Base-by-base conservation (phyloP, 92 coral and sea anemone genomes). In the Palythoa caribaeorum region DNA sequence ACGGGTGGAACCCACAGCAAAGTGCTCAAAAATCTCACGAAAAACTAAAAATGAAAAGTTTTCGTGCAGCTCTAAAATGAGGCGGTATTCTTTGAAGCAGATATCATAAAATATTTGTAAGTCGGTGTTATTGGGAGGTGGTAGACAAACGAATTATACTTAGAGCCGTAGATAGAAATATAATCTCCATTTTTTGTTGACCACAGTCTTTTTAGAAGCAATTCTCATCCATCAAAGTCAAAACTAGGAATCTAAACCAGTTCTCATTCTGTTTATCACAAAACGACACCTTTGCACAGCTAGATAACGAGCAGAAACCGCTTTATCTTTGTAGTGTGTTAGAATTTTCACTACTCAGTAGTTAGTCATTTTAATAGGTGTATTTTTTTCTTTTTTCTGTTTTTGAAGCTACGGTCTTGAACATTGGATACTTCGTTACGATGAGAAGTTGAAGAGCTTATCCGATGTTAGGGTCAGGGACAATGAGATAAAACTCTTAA, bases 1-100 rank as follows among this genome's bases (percentile, higher is more conserved):
- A 35, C 12, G 39, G 59, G 59, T 40, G 76, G 75, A 66, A 68
- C 47, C 63, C 39, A 12, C 20, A 3, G 28, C 17, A 12, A 81
- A 65, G 14, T 66, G 86, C 9, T 81, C 2, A 47, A 21, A n/a
- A 48, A 65, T 47, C 76, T 70, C 19, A 81, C 76, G 13, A 38
- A 50, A 81, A 81, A 44, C 76, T 39, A 0, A 81, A 81, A 37
- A 20, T 66, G 57, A 60, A 81, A 63, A 21, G 39, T 20, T 81
- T 81, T 81, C 86, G 86, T 81, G 86, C 86, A 66, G 21, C 48
- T 9, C 44, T 16, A 48, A 66, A 70, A 44, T 81, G 36, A 63
- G 65, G 86, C 86, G 86, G 86, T 68, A 74, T 50, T 81, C 86
- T 81, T 81, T 81, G 86, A 81, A 48, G 86, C 74, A 81, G 86